These are phyloP conservation scores for Eretmodus cyanostictus DNA, from an alignment of 2,113 vertebrate species.

Conservation along the genomic window DNA sequence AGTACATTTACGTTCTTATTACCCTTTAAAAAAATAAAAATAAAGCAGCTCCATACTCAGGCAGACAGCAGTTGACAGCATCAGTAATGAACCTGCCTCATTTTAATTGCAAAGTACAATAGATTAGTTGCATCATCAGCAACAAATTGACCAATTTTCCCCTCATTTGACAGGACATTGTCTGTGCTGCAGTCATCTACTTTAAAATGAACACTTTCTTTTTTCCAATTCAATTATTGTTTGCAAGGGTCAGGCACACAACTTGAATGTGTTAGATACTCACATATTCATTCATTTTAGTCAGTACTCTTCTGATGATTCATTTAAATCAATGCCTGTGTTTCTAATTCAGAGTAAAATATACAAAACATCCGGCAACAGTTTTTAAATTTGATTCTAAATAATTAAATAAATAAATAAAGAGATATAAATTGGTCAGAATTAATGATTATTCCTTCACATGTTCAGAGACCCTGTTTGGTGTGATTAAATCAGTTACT, in stretches of 20 bases:
- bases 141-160: slow-evolving; percentile 51
- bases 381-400: neutral
- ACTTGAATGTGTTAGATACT: neutral
- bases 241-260: slow-evolving; percentile 5
- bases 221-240: neutral
- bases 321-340: neutral
- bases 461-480: rapidly evolving
- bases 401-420: neutral
- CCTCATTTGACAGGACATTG: slow-evolving; percentile 25
- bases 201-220: slow-evolving; percentile 20
- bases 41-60: neutral
- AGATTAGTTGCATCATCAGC: slow-evolving; percentile 23
- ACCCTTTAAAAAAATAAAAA: neutral
- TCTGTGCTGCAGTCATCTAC: slow-evolving; percentile 26
- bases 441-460: neutral
- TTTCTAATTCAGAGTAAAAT: neutral
- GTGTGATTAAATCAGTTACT: neutral
- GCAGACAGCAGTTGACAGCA: neutral
- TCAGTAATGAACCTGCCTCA: slow-evolving; percentile 28
- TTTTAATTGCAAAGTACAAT: slow-evolving; percentile 50
- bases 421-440: neutral
- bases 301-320: neutral
- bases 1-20: neutral
- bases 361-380: rapidly evolving
- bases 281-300: slow-evolving; percentile 4